These are phyloP conservation scores for Sprattus sprattus DNA, from an alignment of 2,113 vertebrate genomes.

Conservation along the genomic window DNA sequence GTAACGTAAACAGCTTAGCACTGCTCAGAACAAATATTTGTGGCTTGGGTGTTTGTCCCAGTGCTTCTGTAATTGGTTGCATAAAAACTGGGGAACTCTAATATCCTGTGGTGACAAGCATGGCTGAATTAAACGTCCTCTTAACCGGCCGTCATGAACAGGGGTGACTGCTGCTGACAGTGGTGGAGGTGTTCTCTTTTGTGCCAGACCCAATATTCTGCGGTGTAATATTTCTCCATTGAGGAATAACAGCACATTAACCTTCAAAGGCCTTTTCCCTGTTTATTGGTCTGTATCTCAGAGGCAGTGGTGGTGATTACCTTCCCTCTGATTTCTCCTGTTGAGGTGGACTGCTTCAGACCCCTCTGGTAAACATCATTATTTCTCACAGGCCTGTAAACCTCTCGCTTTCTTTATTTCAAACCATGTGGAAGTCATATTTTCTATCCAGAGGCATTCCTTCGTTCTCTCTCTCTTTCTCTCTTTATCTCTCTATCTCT, in stretches of 20 bases:
- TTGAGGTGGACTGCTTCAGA: conserved; percentile 2
- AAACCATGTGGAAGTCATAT: conserved; percentile 26
- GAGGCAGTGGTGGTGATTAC: background rate
- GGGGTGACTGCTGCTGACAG: background rate
- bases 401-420: background rate
- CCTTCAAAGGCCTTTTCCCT: background rate
- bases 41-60: background rate
- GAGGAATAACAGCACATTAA: background rate
- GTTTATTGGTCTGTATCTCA: conserved; percentile 1
- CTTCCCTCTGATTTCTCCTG: conserved; percentile 2
- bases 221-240: background rate
- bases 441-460: conserved; percentile 17
- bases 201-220: background rate
- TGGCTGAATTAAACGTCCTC: background rate
- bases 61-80: conserved; percentile 1
- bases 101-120: background rate
- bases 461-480: background rate
- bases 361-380: conserved; percentile 44
- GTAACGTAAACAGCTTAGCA: background rate
- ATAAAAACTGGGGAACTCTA: background rate
- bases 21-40: background rate
- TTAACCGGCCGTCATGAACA: background rate
- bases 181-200: background rate
- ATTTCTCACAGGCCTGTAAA: conserved; percentile 25
- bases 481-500: background rate